Evolutionary conservation across 2,888 invertebrate species (phyloP), one percentile per base, ranked within the genome.

Genomic region (Phaonia tiefii): DNA sequence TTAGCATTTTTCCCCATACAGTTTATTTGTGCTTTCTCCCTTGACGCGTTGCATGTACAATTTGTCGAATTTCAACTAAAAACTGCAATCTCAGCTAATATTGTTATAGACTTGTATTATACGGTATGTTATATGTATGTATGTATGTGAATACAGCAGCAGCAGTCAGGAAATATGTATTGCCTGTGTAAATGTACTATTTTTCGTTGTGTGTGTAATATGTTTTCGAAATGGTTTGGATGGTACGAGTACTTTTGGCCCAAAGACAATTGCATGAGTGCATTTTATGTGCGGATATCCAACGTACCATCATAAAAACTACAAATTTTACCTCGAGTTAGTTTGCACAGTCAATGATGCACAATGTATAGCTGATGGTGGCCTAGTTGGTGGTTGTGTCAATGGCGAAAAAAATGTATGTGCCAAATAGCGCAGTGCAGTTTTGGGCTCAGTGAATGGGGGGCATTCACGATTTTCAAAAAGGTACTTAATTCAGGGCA

Each of bases 1-100:
- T 25, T 44, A 51, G n/a, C n/a, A n/a, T n/a, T n/a, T n/a, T n/a
- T n/a, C n/a, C n/a, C n/a, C n/a, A n/a, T n/a, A n/a, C n/a, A 20
- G 17, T 49, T 49, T 49, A 49, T 49, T n/a, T n/a, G n/a, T n/a
- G n/a, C 5, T 20, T 49, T 49, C 10, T 20, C 49, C 1, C 49
- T 4, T 49, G 20, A 49, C 22, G 49, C 20, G 20, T 49, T 5
- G 17, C 46, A 15, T 15, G 15, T 17, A n/a, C n/a, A n/a, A 17
- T 20, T 49, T 15, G 5, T 2, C 49, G 2, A 17, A 7, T 49
- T 20, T 20, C 7, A 49, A 49, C 4, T 49, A 10, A 49, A 49
- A 49, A 65, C 22, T 70, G 70, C 80, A 73, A 77, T 69, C 77
- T 80, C 80, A 70, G 77, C 73, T 80, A 80, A 80, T 80, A 77